phyloP scores from a whole-genome alignment of 2,797 vertebrate species.

The Carcharodon carcharias region DNA sequence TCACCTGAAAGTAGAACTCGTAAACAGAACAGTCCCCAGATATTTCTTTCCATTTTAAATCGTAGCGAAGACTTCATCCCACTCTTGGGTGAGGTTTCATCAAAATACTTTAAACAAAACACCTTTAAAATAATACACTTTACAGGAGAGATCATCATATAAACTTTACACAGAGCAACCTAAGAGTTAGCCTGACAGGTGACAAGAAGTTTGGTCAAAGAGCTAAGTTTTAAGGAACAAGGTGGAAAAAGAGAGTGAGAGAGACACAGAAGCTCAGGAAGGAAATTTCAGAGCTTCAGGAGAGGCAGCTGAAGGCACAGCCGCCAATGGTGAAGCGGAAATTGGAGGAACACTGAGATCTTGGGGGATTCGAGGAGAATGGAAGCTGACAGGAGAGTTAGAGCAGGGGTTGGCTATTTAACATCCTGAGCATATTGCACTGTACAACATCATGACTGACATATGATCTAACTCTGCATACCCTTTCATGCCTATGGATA shows the following conservation, averaged over 20 bases:
- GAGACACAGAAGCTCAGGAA: neutral
- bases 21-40: too few species aligned
- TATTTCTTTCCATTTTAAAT: too few species aligned
- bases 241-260: neutral
- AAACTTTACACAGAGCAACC: neutral
- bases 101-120: too few species aligned
- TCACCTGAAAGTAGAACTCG: too few species aligned
- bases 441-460: neutral
- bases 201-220: neutral
- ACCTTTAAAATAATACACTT: too few species aligned
- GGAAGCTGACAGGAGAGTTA: neutral
- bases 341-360: neutral
- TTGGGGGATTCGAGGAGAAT: neutral
- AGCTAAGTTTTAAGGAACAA: too few species aligned
- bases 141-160: neutral
- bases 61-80: too few species aligned
- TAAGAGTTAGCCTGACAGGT: neutral
- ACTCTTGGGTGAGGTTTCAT: too few species aligned
- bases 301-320: neutral
- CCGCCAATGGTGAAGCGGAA: neutral
- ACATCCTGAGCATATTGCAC: neutral
- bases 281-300: neutral
- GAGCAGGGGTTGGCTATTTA: neutral
- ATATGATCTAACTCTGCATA: neutral
- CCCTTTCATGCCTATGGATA: too few species aligned